These are phyloP conservation scores for Platypus cylindrus DNA, from an alignment of 2,888 invertebrate species.

Conservation along the genomic window DNA sequence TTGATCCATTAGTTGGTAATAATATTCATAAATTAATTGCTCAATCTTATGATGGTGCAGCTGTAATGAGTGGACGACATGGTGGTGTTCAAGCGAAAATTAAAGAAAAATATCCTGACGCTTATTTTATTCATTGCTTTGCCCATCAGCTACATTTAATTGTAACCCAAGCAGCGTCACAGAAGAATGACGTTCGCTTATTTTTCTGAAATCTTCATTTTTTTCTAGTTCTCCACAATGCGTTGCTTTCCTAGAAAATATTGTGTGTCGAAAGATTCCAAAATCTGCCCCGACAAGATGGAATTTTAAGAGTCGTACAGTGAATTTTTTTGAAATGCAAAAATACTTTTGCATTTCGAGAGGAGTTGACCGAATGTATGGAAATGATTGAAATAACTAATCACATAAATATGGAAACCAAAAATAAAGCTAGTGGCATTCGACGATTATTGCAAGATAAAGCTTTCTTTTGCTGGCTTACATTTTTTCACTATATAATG, in stretches of 20 bases:
- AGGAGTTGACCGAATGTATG: conserved; percentile 4
- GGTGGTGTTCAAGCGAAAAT: conserved; percentile 11
- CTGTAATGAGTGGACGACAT: conserved; percentile 16
- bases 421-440: conserved; percentile 4
- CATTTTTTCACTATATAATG: conserved; percentile 5
- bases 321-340: no score
- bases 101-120: conserved; percentile 17
- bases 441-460: conserved; percentile 4
- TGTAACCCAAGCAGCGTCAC: conserved; percentile 18
- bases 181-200: conserved; percentile 3
- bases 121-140: conserved; percentile 12
- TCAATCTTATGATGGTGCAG: conserved; percentile 22
- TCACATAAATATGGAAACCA: conserved; percentile 2
- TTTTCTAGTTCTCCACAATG: conserved; percentile 5
- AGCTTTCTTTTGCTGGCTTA: conserved; percentile 5
- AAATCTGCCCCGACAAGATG: conserved; percentile 5
- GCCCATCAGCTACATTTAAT: conserved; percentile 14
- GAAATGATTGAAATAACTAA: conserved; percentile 2
- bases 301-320: conserved; percentile 5
- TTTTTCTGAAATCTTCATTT: conserved; percentile 5
- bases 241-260: conserved; percentile 4
- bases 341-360: conserved; percentile 2
- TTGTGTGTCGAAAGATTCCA: conserved; percentile 3
- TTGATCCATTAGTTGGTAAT: conserved; percentile 6
- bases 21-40: conserved; percentile 14